A percentile compares a stretch with the other conserved stretches of the same genome.
phyloP scores from a whole-genome alignment of 2,113 vertebrate genomes.

The Empidonax traillii region DNA sequence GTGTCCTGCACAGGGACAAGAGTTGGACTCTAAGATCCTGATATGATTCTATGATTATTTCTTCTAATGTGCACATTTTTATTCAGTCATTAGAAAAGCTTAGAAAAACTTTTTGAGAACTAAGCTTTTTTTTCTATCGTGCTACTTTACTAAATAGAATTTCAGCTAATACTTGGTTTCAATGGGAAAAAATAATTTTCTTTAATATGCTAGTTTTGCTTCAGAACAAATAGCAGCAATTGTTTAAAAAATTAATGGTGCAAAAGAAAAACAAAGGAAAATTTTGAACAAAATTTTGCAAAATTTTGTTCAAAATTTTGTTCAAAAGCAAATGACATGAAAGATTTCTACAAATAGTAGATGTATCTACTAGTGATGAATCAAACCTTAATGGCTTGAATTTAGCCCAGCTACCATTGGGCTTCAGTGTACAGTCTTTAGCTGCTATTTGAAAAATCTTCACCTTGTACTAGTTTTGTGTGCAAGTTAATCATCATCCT shows the following conservation, averaged over 20 bases:
- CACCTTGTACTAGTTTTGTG: background rate
- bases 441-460: background rate
- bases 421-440: background rate
- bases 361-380: background rate
- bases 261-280: constrained; percentile 14
- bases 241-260: background rate
- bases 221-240: background rate
- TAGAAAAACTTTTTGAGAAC: background rate
- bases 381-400: background rate
- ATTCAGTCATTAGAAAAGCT: background rate
- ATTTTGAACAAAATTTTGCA: background rate
- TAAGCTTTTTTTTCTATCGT: background rate
- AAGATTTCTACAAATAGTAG: background rate
- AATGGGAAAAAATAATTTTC: background rate
- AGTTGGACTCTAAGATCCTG: background rate
- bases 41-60: background rate
- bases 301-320: no score
- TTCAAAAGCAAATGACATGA: background rate
- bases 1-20: background rate
- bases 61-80: background rate
- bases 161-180: background rate
- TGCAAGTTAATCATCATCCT: background rate
- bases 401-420: background rate
- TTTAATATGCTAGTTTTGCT: background rate
- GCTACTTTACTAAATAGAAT: background rate